Evolutionary conservation across 2,797 vertebrate genomes (phyloP).

Genomic region (Xyrichtys novacula): DNA sequence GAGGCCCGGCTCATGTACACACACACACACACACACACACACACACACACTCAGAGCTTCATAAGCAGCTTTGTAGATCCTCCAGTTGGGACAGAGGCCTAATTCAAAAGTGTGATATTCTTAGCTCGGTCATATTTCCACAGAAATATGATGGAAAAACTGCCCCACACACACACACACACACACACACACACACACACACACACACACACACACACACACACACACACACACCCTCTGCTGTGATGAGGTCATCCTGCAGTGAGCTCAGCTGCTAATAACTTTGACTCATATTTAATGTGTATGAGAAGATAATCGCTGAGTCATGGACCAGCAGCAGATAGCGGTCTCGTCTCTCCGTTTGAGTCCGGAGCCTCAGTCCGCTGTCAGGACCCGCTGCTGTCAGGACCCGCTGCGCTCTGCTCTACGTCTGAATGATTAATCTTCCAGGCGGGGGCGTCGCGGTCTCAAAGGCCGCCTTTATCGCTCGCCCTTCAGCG

Average conservation of each 20-base stretch:
- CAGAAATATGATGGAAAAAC: conserved; percentile 25
- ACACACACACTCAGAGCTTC: conserved; percentile 10
- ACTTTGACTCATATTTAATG: conserved; percentile 48
- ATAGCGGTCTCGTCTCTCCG: background rate
- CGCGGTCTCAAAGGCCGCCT: conserved; percentile 67
- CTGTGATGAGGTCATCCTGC: conserved; percentile 31
- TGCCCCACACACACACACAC: too few relatives aligned
- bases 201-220: too few relatives aligned
- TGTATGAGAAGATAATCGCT: conserved; percentile 14
- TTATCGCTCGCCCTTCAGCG: conserved; percentile 49
- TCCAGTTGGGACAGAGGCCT: conserved; percentile 50
- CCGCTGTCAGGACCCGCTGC: conserved; percentile 40
- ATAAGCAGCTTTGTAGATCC: conserved; percentile 40
- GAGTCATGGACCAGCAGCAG: conserved; percentile 1
- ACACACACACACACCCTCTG: conserved; percentile 18
- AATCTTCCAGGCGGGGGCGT: conserved; percentile 50
- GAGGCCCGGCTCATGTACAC: conserved; percentile 31
- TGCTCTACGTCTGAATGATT: conserved; percentile 71
- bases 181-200: too few relatives aligned
- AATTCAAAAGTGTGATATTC: conserved; percentile 42
- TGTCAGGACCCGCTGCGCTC: conserved; percentile 43
- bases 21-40: conserved; percentile 22
- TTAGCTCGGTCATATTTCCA: conserved; percentile 19
- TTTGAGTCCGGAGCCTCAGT: conserved; percentile 51
- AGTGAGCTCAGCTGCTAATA: conserved; percentile 50